Evolutionary conservation across 92 coral and sea anemone species (phyloP).

Genomic region (Heteractis magnifica): DNA sequence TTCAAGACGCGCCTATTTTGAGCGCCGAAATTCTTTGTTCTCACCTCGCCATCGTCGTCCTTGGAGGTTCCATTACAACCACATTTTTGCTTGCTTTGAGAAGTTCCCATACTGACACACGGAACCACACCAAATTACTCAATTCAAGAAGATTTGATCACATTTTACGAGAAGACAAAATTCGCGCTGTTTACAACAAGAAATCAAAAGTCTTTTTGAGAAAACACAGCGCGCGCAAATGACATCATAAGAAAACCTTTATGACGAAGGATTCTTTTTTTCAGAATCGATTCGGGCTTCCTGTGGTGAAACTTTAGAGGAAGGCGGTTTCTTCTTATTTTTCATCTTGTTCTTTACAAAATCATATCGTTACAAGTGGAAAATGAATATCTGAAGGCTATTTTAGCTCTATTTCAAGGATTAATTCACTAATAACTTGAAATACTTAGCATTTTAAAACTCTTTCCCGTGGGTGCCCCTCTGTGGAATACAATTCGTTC

Average conservation of each 20-base stretch:
- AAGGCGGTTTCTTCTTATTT: background rate
- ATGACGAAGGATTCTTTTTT: background rate
- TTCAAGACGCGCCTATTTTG: background rate
- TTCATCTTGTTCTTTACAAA: background rate
- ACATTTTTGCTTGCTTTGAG: background rate
- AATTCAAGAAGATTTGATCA: background rate
- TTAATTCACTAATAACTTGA: too few species aligned
- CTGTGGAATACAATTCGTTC: background rate
- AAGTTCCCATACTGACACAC: background rate
- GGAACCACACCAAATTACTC: background rate
- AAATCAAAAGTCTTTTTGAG: background rate
- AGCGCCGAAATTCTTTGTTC: background rate
- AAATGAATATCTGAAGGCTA: background rate
- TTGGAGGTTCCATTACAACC: background rate
- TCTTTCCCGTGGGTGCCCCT: background rate
- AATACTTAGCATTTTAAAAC: background rate
- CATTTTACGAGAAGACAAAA: background rate
- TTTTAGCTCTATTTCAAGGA: background rate
- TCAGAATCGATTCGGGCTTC: background rate
- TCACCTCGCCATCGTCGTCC: background rate
- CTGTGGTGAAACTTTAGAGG: background rate
- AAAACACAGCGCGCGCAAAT: constrained; percentile 5
- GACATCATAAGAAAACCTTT: background rate
- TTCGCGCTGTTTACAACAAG: background rate
- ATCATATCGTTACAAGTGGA: background rate